Evolutionary conservation across 2,797 vertebrate genomes (phyloP).

Genomic region (Hippoglossus hippoglossus): DNA sequence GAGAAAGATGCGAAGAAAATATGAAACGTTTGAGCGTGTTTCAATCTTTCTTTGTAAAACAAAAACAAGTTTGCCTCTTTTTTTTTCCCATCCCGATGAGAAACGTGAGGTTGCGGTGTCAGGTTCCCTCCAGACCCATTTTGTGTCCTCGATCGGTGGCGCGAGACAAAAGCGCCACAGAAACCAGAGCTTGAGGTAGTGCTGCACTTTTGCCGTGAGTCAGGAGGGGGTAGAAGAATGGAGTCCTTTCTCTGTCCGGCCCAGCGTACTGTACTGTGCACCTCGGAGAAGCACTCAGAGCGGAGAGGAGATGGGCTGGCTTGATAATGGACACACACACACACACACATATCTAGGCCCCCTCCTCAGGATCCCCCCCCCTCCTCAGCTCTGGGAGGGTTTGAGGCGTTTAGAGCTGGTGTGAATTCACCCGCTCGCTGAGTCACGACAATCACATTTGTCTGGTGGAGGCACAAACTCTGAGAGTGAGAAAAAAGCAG

Average conservation of each 20-base stretch:
- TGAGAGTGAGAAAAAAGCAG: conserved; percentile 38
- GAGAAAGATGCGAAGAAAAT: not conserved
- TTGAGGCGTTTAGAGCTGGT: conserved; percentile 58
- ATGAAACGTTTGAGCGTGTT: not conserved
- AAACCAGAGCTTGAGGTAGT: conserved; percentile 79
- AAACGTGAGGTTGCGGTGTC: conserved; percentile 77
- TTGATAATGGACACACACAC: conserved; percentile 74
- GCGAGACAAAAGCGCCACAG: conserved; percentile 81
- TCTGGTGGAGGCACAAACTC: conserved; percentile 37
- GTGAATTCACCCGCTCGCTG: conserved; percentile 64
- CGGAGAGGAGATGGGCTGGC: conserved; percentile 71
- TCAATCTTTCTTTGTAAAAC: conserved; percentile 4
- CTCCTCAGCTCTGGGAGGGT: no score
- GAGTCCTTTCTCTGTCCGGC: conserved; percentile 75
- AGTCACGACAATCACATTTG: conserved; percentile 57
- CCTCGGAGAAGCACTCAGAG: conserved; percentile 80
- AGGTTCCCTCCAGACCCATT: conserved; percentile 83
- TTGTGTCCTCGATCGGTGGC: conserved; percentile 75
- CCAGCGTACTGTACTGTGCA: conserved; percentile 73
- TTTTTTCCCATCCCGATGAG: conserved; percentile 53
- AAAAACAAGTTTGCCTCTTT: not conserved
- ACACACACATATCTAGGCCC: conserved; percentile 50
- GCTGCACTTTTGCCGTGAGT: conserved; percentile 71
- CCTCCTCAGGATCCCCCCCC: conserved; percentile 48
- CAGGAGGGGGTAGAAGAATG: conserved; percentile 73